These are phyloP conservation scores for Podotricha telesiphe DNA, from an alignment of 2,888 invertebrate species.

Conservation along the genomic window DNA sequence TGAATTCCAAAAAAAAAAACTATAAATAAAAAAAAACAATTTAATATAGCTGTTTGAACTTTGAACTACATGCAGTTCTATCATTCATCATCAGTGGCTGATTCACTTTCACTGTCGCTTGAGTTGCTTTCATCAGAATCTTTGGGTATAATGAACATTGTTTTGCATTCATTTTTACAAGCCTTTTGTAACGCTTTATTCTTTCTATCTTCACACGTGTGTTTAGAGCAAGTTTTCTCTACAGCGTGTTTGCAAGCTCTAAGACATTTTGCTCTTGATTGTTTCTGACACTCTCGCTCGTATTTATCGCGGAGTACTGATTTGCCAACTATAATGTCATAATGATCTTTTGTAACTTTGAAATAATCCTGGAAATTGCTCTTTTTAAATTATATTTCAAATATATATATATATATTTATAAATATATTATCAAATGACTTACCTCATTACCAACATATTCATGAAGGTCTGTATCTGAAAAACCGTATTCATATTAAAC, in stretches of 20 bases:
- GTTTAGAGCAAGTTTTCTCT: conserved; percentile 46
- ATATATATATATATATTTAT: background rate
- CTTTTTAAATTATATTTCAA: background rate
- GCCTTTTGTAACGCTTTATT: conserved; percentile 48
- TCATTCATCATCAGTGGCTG: conserved; percentile 28
- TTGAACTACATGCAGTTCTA: background rate
- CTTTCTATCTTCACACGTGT: conserved; percentile 46
- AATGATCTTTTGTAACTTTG: conserved; percentile 23
- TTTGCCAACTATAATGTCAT: conserved; percentile 32
- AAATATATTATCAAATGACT: background rate
- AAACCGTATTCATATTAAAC: background rate
- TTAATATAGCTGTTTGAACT: background rate
- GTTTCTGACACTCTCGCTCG: conserved; percentile 57
- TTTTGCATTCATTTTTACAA: conserved; percentile 55
- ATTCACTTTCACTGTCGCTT: conserved; percentile 33
- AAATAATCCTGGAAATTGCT: conserved; percentile 11
- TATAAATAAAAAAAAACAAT: background rate
- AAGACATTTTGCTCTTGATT: conserved; percentile 53
- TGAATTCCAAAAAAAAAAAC: background rate
- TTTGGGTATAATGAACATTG: conserved; percentile 40
- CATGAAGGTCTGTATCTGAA: background rate
- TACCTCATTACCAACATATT: background rate
- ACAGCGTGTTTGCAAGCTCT: conserved; percentile 52
- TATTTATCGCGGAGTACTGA: conserved; percentile 56
- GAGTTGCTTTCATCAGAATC: conserved; percentile 23